Conservation (phyloP, 2,113 vertebrate species). For the Equus quagga region DNA sequence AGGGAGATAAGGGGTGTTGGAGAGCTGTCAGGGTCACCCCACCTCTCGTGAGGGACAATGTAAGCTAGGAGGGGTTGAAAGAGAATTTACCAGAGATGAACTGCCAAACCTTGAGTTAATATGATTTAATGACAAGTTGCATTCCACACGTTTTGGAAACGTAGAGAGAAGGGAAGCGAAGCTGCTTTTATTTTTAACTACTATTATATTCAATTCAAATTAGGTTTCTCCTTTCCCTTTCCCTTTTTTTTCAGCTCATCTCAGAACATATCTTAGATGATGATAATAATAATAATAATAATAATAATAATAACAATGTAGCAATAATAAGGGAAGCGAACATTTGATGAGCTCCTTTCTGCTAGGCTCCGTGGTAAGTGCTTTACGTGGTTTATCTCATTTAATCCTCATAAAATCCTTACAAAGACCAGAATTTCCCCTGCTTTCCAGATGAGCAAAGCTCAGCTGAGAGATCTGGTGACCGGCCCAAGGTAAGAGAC, state of each 20-base stretch:
- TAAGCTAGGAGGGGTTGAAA: background rate
- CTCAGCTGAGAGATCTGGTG: background rate
- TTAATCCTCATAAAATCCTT: background rate
- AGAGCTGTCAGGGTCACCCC: background rate
- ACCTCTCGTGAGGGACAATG: accelerated
- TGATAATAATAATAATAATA: background rate
- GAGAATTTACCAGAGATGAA: background rate
- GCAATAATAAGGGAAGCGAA: background rate
- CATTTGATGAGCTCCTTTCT: background rate
- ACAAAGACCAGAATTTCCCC: background rate
- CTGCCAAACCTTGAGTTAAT: background rate
- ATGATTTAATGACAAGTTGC: background rate
- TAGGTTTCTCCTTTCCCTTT: background rate
- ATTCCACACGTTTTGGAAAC: background rate
- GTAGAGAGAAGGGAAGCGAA: background rate
- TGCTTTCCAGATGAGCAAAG: background rate
- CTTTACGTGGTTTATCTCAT: background rate
- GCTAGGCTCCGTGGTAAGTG: background rate
- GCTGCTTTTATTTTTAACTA: background rate
- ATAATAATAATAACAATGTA: background rate
- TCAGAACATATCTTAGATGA: background rate
- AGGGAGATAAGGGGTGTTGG: background rate
- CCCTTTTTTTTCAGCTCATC: background rate
- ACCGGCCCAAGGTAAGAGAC: background rate
- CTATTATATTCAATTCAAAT: background rate